A percentile compares a stretch with the other conserved stretches of the same genome.
phyloP scores from a whole-genome alignment of 2,113 vertebrate species.

The Pterocles gutturalis region DNA sequence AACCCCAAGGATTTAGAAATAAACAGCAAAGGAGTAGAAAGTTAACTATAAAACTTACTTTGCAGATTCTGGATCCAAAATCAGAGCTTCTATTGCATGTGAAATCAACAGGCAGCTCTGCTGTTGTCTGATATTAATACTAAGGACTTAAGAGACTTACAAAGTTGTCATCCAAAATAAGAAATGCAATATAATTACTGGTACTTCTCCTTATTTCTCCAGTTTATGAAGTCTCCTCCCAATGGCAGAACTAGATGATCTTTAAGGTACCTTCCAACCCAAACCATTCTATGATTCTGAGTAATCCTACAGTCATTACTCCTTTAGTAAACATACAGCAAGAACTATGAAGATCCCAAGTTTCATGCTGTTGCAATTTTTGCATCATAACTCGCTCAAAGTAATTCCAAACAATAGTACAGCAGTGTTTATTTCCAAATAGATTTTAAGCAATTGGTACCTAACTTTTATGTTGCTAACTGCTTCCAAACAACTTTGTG shows the following conservation, averaged over 20 bases:
- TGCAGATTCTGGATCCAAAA: slow-evolving; percentile 93
- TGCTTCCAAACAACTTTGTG: background rate
- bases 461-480: background rate
- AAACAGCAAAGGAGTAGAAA: background rate
- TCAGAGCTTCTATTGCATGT: slow-evolving; percentile 92
- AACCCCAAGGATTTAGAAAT: background rate
- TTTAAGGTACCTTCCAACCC: too few relatives aligned
- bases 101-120: slow-evolving; percentile 96
- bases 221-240: background rate
- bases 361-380: background rate
- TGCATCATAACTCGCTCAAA: background rate
- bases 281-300: background rate
- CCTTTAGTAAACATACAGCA: background rate
- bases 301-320: background rate
- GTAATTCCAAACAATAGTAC: background rate
- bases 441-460: background rate
- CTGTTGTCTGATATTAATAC: slow-evolving; percentile 85
- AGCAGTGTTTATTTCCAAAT: background rate
- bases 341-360: background rate
- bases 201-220: background rate
- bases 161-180: background rate
- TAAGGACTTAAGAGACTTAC: slow-evolving; percentile 57
- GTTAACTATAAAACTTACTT: slow-evolving; percentile 79
- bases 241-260: too few relatives aligned
- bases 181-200: background rate